phyloP scores from a whole-genome alignment of 2,113 vertebrate genomes.

The Platysteira castanea region DNA sequence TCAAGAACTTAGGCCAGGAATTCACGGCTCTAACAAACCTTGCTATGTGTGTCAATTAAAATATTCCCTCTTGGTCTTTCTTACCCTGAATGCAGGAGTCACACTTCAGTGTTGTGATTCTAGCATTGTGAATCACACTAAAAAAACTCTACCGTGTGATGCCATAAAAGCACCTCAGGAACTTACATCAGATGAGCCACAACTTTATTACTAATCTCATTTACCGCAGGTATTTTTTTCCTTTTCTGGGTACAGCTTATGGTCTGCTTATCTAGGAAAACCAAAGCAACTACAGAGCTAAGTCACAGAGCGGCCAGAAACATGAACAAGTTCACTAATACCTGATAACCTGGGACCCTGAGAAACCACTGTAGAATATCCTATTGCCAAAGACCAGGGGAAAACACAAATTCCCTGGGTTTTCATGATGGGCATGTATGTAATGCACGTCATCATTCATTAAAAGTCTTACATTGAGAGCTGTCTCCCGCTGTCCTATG shows the following conservation, averaged over 20 bases:
- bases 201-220: not conserved
- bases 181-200: not conserved
- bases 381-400: not conserved
- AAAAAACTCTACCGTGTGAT: not conserved
- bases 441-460: not conserved
- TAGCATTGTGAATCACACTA: not conserved
- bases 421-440: rapidly evolving
- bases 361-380: not conserved
- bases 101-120: not conserved
- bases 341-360: not conserved
- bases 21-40: not conserved
- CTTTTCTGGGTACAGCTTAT: not conserved
- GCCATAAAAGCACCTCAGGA: not conserved
- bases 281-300: not conserved
- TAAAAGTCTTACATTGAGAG: not conserved
- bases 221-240: not conserved
- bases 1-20: not conserved
- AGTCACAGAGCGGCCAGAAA: not conserved
- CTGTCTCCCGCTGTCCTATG: rapidly evolving
- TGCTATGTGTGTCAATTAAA: not conserved
- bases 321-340: not conserved
- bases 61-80: not conserved
- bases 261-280: not conserved
- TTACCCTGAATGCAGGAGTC: not conserved
- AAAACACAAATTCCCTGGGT: not conserved